A percentile compares a stretch with the other conserved stretches of the same genome.
These are phyloP conservation scores for Mesoclemmys tuberculata DNA, from an alignment of 2,113 vertebrate species.

Conservation along the genomic window DNA sequence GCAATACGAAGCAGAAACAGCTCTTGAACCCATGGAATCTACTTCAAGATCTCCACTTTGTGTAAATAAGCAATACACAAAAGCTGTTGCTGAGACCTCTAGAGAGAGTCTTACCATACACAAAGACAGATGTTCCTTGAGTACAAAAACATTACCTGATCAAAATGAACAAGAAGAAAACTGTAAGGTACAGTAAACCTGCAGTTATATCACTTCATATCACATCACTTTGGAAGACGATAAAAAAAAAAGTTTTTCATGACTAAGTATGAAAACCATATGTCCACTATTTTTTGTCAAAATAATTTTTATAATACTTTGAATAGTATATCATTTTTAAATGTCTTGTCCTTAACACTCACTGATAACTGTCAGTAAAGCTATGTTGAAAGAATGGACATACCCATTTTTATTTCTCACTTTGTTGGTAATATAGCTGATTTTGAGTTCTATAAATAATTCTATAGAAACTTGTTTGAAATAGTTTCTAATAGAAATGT, in stretches of 20 bases:
- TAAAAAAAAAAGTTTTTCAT: neutral
- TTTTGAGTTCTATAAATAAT: neutral
- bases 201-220: neutral
- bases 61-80: constrained; percentile 38
- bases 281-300: neutral
- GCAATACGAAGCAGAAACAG: neutral
- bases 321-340: fast-evolving
- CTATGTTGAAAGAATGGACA: neutral
- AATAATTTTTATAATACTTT: neutral
- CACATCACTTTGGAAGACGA: neutral
- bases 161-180: constrained; percentile 78
- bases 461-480: neutral
- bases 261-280: neutral
- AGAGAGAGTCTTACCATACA: neutral
- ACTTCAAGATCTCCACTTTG: constrained; percentile 44
- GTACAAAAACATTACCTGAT: constrained; percentile 41
- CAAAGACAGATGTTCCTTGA: constrained; percentile 9
- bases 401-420: neutral
- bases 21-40: neutral
- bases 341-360: neutral
- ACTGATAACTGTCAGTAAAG: neutral
- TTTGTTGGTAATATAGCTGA: neutral
- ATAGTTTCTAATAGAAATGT: neutral
- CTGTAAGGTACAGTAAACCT: constrained; percentile 85
- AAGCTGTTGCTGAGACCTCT: constrained; percentile 12